Conservation (phyloP, 1,140 invertebrate species). For the Drosophila pallidifrons region DNA sequence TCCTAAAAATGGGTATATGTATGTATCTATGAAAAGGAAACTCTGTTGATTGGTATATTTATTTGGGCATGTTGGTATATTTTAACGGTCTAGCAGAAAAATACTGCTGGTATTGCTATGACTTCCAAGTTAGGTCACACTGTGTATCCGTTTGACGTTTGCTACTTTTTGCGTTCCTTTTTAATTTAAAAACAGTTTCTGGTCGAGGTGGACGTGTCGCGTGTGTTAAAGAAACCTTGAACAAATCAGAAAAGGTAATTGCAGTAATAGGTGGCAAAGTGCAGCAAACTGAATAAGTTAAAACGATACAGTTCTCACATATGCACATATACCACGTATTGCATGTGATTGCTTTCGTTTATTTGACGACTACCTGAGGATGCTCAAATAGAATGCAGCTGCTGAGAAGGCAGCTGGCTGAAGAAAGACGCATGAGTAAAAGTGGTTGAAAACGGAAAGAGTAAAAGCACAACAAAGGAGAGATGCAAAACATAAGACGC, state of each 20-base stretch:
- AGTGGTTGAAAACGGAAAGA: slow-evolving; percentile 60
- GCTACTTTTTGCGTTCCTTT: neutral
- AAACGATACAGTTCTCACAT: neutral
- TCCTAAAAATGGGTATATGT: too few species aligned
- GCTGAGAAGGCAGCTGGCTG: slow-evolving; percentile 20
- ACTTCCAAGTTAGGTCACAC: slow-evolving; percentile 24
- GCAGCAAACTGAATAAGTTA: slow-evolving; percentile 25
- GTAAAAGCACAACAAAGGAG: slow-evolving; percentile 45
- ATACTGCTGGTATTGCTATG: too few species aligned
- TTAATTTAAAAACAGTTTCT: slow-evolving; percentile 32
- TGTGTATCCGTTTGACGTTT: slow-evolving; percentile 7
- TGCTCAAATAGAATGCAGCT: slow-evolving; percentile 46
- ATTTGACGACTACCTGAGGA: slow-evolving; percentile 25
- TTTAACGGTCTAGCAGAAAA: neutral
- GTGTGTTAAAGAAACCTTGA: slow-evolving; percentile 9
- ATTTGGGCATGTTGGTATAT: neutral
- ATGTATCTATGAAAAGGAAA: too few species aligned
- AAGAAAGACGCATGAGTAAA: slow-evolving; percentile 30
- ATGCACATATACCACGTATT: neutral
- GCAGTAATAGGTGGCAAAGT: slow-evolving; percentile 18
- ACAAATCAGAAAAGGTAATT: slow-evolving; percentile 47
- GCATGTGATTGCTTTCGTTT: slow-evolving; percentile 11
- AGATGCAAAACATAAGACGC: slow-evolving; percentile 30
- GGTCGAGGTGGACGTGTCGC: slow-evolving; percentile 26
- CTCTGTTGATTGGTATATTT: too few species aligned